These are phyloP conservation scores for Drosophila novamexicana DNA, from an alignment of 1,140 invertebrate genomes.

Conservation along the genomic window DNA sequence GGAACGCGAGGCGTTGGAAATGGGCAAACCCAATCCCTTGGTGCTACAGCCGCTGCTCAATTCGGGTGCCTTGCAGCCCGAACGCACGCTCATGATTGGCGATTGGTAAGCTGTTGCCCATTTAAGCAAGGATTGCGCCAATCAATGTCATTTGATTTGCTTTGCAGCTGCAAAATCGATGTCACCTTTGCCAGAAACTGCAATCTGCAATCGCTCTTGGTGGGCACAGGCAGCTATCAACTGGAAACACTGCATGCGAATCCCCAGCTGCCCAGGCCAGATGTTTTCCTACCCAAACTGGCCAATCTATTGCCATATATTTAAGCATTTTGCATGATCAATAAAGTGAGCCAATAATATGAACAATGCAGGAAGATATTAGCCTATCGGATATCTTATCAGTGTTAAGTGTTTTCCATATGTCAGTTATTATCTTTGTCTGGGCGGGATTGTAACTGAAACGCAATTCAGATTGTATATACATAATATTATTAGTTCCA, in stretches of 20 bases:
- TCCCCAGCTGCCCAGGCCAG: conserved; percentile 86
- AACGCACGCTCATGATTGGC: conserved; percentile 96
- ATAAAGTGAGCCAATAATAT: conserved; percentile 6
- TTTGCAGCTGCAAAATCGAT: conserved; percentile 92
- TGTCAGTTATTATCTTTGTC: background rate
- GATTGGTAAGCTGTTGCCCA: conserved; percentile 88
- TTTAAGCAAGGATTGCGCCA: background rate
- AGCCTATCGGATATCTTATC: conserved; percentile 12
- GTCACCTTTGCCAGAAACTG: conserved; percentile 94
- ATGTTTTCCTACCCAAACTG: conserved; percentile 89
- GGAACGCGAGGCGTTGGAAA: conserved; percentile 90
- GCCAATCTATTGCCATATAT: conserved; percentile 86
- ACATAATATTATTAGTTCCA: conserved; percentile 21
- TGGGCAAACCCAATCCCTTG: conserved; percentile 91
- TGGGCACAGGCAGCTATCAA: conserved; percentile 92
- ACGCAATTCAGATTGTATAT: conserved; percentile 11
- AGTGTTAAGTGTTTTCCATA: background rate
- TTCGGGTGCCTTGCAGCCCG: conserved; percentile 88
- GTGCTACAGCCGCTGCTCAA: conserved; percentile 63
- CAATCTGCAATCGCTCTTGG: conserved; percentile 92
- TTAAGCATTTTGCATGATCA: conserved; percentile 9
- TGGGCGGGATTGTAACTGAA: conserved; percentile 7
- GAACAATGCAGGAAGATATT: background rate
- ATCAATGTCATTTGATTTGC: conserved; percentile 4
- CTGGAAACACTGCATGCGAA: conserved; percentile 61